These are phyloP conservation scores for Odobenus rosmarus DNA, from an alignment of 2,113 vertebrate genomes.

Conservation along the genomic window DNA sequence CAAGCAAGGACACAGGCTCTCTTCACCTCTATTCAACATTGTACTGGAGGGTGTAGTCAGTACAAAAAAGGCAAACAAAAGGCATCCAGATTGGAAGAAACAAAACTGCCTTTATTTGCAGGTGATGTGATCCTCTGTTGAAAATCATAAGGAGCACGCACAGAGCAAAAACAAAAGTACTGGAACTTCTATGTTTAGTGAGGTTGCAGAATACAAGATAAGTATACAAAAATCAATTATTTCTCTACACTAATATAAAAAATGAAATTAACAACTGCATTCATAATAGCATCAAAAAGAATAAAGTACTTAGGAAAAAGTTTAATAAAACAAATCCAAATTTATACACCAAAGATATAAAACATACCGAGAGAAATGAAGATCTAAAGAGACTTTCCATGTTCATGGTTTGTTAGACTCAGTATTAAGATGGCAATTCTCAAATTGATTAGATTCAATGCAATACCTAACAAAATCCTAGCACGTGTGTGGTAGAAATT, in stretches of 20 bases:
- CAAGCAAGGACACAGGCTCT: not conserved
- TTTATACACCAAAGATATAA: not conserved
- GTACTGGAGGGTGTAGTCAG: not conserved
- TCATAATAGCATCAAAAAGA: not conserved
- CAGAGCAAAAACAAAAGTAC: not conserved
- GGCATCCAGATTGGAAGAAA: not conserved
- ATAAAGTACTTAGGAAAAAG: constrained; percentile 7
- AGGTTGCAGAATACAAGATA: not conserved
- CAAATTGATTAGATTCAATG: not conserved
- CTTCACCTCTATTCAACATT: not conserved
- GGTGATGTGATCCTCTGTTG: not conserved
- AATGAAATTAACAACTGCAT: constrained; percentile 28
- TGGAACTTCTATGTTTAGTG: not conserved
- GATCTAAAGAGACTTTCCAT: not conserved
- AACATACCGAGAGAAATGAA: not conserved
- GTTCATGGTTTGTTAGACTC: not conserved
- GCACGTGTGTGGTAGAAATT: not conserved
- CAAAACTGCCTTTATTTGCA: not conserved
- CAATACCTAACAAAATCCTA: not conserved
- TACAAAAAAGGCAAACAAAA: constrained; percentile 17
- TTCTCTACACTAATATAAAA: not conserved
- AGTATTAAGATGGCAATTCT: not conserved
- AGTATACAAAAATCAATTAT: constrained; percentile 8
- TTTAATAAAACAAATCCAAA: not conserved
- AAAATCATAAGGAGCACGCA: not conserved